Evolutionary conservation across 2,113 vertebrate species (phyloP).

Genomic region (Candoia aspera): DNA sequence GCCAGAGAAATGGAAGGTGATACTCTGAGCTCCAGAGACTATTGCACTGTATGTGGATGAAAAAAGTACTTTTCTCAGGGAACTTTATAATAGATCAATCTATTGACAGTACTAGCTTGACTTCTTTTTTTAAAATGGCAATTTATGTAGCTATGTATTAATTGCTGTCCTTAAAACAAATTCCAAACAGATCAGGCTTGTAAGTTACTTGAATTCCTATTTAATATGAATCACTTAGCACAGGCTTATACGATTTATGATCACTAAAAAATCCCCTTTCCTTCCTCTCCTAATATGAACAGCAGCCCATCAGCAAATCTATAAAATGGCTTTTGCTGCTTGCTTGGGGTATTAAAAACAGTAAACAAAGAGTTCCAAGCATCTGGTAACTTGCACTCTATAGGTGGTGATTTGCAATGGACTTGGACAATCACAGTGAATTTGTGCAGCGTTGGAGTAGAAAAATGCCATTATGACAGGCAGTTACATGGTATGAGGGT

Average conservation of each 20-base stretch:
- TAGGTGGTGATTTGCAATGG: not conserved
- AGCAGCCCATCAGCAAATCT: not conserved
- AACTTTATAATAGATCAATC: constrained; percentile 38
- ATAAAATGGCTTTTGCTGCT: not conserved
- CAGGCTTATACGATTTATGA: not conserved
- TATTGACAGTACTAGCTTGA: constrained; percentile 27
- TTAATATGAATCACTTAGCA: not conserved
- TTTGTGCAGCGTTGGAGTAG: too few relatives aligned
- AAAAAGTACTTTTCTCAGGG: constrained; percentile 30
- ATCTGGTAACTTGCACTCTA: not conserved
- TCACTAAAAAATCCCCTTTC: not conserved
- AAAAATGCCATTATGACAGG: not conserved
- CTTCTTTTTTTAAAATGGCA: constrained; percentile 17
- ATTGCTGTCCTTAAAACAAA: constrained; percentile 45
- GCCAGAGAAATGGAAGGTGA: constrained; percentile 49
- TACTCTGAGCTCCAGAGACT: constrained; percentile 56
- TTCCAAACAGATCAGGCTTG: not conserved
- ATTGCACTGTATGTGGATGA: constrained; percentile 22
- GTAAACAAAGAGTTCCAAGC: not conserved
- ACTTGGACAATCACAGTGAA: not conserved
- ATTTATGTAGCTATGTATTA: constrained; percentile 24
- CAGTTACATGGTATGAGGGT: not conserved
- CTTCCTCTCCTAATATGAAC: not conserved
- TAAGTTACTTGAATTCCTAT: not conserved
- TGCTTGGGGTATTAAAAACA: not conserved